Evolutionary conservation across 2,797 vertebrate genomes (phyloP), one percentile per base, ranked within the genome.

Genomic region (Manis javanica): DNA sequence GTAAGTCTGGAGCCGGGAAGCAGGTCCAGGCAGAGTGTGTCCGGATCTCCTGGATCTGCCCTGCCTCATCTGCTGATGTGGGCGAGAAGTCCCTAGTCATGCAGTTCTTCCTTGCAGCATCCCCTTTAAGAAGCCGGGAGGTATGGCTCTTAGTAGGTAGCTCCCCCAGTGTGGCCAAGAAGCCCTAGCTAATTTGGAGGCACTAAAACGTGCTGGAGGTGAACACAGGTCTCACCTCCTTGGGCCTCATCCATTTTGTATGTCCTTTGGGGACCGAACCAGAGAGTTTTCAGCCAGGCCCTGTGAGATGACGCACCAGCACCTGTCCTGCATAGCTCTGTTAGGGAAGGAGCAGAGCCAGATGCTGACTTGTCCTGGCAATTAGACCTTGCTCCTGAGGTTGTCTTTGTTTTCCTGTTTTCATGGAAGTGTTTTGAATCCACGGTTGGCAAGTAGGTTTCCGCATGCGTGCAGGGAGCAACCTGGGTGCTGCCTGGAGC

Each of bases 291-390:
- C 46, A 26, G 7, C 83, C 15, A 11, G 42, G 24, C 42, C 19
- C 8, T 3, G 4, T 2, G 19, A 3, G 21, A 26, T 0, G 31
- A 19, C 53, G 10, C 4, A 2, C 24, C 3, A 4, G 14, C 7
- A 14, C 29, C 39, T 18, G 3, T 34, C 39, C 49, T 19, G 2
- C 59, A 8, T 26, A 0, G 61, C 39, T 24, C 4, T 24, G 53
- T 26, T 19, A 51, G 46, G n/a, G 59, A 66, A 63, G 18, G 37
- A 24, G 51, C 39, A 2, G 14, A 26, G 18, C 2, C n/a, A 63
- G 18, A 8, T 1, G 1, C 77, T 10, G 53, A 7, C 37, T 39
- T 2, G 0, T 49, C 37, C 55, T 2, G n/a, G 21, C 79, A 5
- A 24, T 57, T 1, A 3, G 46, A 2, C 63, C 51, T 31, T 7